Conservation (phyloP, 2,888 invertebrate species). For the Rhamphomyia laevipes region DNA sequence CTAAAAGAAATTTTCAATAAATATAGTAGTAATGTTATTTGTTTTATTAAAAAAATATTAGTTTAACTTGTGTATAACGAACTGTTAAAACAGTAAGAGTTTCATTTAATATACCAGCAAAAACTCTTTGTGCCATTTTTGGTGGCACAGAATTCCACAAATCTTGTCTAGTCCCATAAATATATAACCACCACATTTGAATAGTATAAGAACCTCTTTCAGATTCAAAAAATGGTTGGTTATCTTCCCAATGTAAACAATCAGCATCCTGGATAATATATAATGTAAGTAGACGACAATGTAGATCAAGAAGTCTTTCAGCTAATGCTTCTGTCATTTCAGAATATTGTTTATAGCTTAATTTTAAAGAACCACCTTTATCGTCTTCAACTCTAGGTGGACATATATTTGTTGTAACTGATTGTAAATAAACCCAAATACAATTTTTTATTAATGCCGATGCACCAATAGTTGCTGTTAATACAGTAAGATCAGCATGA, state of each 20-base stretch:
- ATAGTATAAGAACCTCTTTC: slow-evolving; percentile 70
- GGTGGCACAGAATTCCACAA: slow-evolving; percentile 83
- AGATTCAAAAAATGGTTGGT: slow-evolving; percentile 52
- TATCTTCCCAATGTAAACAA: slow-evolving; percentile 61
- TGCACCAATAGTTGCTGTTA: slow-evolving; percentile 71
- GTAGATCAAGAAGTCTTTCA: slow-evolving; percentile 68
- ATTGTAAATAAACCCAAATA: slow-evolving; percentile 62
- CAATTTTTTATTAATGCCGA: slow-evolving; percentile 67
- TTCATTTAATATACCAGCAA: slow-evolving; percentile 76
- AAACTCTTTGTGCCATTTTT: slow-evolving; percentile 74
- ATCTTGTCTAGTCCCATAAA: slow-evolving; percentile 65
- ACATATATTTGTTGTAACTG: slow-evolving; percentile 31
- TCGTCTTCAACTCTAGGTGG: slow-evolving; percentile 35
- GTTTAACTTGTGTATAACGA: slow-evolving; percentile 61
- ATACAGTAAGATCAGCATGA: slow-evolving; percentile 68
- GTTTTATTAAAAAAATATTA: neutral
- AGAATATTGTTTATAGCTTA: slow-evolving; percentile 61
- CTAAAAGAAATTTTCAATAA: slow-evolving; percentile 34
- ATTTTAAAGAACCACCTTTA: slow-evolving; percentile 33
- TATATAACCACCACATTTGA: slow-evolving; percentile 83
- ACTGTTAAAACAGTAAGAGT: slow-evolving; percentile 68
- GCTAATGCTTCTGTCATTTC: slow-evolving; percentile 78
- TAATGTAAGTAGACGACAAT: slow-evolving; percentile 62
- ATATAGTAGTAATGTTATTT: no score
- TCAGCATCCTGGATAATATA: slow-evolving; percentile 76